These are phyloP conservation scores for Acleris holmiana DNA, from an alignment of 2,888 invertebrate genomes.

Conservation along the genomic window DNA sequence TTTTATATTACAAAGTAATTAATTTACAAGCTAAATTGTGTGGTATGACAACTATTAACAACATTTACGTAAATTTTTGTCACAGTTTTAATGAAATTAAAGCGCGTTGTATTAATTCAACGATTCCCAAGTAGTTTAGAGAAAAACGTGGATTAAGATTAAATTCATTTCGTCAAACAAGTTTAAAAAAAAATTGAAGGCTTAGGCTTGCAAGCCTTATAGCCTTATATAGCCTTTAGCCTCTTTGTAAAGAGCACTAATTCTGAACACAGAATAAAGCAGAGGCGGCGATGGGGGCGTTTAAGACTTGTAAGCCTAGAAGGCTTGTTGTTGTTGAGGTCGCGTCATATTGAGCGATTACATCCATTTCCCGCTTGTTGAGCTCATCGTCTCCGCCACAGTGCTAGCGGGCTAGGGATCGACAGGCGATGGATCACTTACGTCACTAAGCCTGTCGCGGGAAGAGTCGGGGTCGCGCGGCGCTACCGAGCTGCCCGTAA, in stretches of 20 bases:
- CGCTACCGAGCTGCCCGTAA: conserved; percentile 90
- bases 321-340: background rate
- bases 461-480: conserved; percentile 92
- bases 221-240: no score
- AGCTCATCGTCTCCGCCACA: conserved; percentile 35
- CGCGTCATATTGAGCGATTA: background rate
- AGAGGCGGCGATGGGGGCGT: conserved; percentile 5
- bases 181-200: no score
- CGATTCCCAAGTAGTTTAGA: conserved; percentile 26
- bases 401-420: conserved; percentile 36
- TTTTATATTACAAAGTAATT: background rate
- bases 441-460: conserved; percentile 93
- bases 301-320: background rate
- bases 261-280: background rate
- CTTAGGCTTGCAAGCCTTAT: no score
- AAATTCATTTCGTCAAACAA: background rate
- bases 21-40: background rate
- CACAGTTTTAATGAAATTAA: background rate
- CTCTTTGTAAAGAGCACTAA: background rate
- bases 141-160: background rate
- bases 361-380: conserved; percentile 22
- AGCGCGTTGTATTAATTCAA: conserved; percentile 25
- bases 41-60: background rate
- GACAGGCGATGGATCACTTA: conserved; percentile 79
- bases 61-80: background rate